These are phyloP conservation scores for Gopherus evgoodei DNA, from an alignment of 2,113 vertebrate species.

Conservation along the genomic window DNA sequence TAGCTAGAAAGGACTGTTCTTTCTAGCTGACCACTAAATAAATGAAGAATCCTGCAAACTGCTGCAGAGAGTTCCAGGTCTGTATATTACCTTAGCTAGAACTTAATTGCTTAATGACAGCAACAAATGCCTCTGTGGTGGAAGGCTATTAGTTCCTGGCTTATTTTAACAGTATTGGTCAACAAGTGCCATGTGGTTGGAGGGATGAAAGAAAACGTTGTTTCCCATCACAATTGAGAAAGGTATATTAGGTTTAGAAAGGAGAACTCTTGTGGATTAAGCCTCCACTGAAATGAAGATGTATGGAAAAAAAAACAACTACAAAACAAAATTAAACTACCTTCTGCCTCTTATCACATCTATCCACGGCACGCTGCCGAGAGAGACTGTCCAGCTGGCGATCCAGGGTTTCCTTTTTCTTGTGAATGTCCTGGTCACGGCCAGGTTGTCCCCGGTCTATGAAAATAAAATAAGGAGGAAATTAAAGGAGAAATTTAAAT, in stretches of 20 bases:
- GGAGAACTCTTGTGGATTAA: neutral
- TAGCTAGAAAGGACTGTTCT: neutral
- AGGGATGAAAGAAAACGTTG: neutral
- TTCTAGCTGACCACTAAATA: neutral
- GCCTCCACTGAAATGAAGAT: neutral
- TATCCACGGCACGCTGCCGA: slow-evolving; percentile 78
- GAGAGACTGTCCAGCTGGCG: slow-evolving; percentile 79
- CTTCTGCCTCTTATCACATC: slow-evolving; percentile 70
- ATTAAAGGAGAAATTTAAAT: neutral
- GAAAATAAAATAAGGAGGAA: neutral
- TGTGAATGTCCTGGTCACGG: slow-evolving; percentile 75
- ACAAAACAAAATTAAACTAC: neutral
- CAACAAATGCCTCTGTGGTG: neutral
- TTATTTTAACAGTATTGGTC: rapidly evolving
- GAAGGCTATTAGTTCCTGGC: neutral
- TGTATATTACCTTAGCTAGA: neutral
- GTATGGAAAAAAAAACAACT: neutral
- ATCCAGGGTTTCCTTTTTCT: slow-evolving; percentile 81
- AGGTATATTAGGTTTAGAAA: neutral
- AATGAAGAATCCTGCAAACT: neutral
- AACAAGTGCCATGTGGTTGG: neutral
- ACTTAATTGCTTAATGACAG: neutral
- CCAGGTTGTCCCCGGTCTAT: slow-evolving; percentile 77
- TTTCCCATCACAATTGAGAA: neutral
- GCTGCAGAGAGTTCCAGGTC: neutral